These are phyloP conservation scores for Rhagophthalmus giganteus DNA, from an alignment of 2,888 invertebrate species.

Conservation along the genomic window DNA sequence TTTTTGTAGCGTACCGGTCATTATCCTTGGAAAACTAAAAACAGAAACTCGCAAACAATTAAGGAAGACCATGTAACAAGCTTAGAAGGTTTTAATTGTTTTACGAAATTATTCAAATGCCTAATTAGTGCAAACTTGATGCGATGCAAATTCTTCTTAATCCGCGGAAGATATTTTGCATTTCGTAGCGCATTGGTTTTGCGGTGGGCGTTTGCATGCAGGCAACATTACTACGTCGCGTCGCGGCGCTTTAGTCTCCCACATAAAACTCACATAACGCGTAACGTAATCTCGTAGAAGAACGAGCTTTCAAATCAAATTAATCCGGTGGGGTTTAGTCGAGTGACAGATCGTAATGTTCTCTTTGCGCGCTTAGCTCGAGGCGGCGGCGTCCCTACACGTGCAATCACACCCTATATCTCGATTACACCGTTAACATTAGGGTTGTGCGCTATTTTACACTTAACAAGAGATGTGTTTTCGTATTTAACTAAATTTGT, in stretches of 20 bases:
- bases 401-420: slow-evolving; percentile 29
- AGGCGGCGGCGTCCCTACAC: slow-evolving; percentile 27
- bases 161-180: slow-evolving; percentile 13
- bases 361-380: slow-evolving; percentile 38
- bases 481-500: not conserved
- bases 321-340: slow-evolving; percentile 42
- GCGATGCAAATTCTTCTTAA: no score
- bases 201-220: slow-evolving; percentile 23
- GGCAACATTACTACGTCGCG: slow-evolving; percentile 11
- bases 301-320: slow-evolving; percentile 45
- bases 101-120: no score
- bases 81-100: no score
- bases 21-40: no score
- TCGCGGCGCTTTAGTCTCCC: slow-evolving; percentile 2
- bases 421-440: slow-evolving; percentile 30
- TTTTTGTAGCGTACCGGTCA: no score
- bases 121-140: no score
- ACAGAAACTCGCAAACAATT: no score
- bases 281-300: slow-evolving; percentile 28
- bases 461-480: not conserved
- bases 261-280: slow-evolving; percentile 25
- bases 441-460: slow-evolving; percentile 17
- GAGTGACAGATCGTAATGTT: slow-evolving; percentile 47
- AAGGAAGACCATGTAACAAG: no score
- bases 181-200: slow-evolving; percentile 14